Percentiles rank a stretch among this genome's conserved stretches.
These are phyloP conservation scores for Gymnocephalus cernua DNA, from an alignment of 2,113 vertebrate genomes.

Conservation along the genomic window DNA sequence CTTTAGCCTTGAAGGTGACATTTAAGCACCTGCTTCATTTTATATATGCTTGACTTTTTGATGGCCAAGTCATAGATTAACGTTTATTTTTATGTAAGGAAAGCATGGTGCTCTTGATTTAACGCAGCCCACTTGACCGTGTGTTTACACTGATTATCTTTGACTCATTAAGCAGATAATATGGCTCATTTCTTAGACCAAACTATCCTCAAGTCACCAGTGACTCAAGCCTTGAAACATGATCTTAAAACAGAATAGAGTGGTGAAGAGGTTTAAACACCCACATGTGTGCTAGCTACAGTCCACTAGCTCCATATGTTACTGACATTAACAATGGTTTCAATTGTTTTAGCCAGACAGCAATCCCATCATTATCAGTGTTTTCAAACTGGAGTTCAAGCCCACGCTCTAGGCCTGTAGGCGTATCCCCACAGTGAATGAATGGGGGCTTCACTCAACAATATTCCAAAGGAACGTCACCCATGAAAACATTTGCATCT, in stretches of 20 bases:
- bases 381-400: conserved; percentile 52
- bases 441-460: conserved; percentile 71
- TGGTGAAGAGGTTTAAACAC: conserved; percentile 39
- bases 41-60: neutral
- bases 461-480: conserved; percentile 72
- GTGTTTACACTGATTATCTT: neutral
- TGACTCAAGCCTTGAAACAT: conserved; percentile 32
- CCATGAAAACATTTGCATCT: conserved; percentile 80
- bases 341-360: conserved; percentile 68
- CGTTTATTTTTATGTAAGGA: neutral
- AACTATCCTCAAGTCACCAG: conserved; percentile 18
- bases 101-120: conserved; percentile 4
- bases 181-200: conserved; percentile 14
- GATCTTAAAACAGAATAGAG: conserved; percentile 5
- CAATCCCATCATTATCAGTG: conserved; percentile 55
- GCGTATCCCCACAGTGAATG: conserved; percentile 54
- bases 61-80: neutral
- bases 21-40: conserved; percentile 22
- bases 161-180: conserved; percentile 10
- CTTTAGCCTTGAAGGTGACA: conserved; percentile 16
- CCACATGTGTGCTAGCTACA: conserved; percentile 46
- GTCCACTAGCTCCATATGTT: conserved; percentile 45
- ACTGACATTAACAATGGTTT: conserved; percentile 61
- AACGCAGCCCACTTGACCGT: conserved; percentile 5
- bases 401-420: conserved; percentile 55